Conservation (phyloP, 2,797 vertebrate genomes). For the Anisognathus igniventris region DNA sequence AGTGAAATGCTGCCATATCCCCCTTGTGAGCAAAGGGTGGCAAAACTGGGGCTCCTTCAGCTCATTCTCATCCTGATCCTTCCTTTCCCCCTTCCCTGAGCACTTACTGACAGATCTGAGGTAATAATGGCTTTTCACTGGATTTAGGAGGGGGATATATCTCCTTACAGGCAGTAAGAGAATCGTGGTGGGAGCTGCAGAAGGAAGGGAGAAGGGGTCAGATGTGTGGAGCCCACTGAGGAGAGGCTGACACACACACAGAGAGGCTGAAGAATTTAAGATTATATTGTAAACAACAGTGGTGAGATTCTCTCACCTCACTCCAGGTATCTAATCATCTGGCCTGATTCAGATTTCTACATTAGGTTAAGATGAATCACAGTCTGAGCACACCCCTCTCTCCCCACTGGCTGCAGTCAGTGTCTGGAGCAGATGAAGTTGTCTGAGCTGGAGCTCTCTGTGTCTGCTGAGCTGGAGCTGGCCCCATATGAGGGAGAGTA, state of each 20-base stretch:
- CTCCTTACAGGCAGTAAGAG: not conserved
- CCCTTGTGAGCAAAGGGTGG: not conserved
- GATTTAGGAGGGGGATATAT: not conserved
- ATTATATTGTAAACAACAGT: not conserved
- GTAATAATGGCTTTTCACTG: not conserved
- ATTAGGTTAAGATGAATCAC: not conserved
- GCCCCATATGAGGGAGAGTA: not conserved
- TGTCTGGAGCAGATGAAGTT: slow-evolving; percentile 15
- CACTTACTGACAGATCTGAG: not conserved
- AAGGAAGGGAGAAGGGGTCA: not conserved
- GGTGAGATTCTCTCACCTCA: not conserved
- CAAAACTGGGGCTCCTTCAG: not conserved
- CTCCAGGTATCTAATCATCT: not conserved
- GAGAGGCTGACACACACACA: not conserved
- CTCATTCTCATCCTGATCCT: not conserved
- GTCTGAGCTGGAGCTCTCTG: not conserved
- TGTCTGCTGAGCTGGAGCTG: slow-evolving; percentile 13
- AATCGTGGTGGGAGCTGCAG: not conserved
- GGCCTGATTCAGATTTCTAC: not conserved
- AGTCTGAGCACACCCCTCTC: not conserved
- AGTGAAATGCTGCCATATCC: not conserved
- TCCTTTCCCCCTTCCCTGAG: not conserved
- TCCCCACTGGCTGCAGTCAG: not conserved
- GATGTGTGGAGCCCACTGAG: not conserved
- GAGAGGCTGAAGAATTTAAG: not conserved